Conservation (phyloP, 2,888 invertebrate genomes). For the Aspidapion aeneum region DNA sequence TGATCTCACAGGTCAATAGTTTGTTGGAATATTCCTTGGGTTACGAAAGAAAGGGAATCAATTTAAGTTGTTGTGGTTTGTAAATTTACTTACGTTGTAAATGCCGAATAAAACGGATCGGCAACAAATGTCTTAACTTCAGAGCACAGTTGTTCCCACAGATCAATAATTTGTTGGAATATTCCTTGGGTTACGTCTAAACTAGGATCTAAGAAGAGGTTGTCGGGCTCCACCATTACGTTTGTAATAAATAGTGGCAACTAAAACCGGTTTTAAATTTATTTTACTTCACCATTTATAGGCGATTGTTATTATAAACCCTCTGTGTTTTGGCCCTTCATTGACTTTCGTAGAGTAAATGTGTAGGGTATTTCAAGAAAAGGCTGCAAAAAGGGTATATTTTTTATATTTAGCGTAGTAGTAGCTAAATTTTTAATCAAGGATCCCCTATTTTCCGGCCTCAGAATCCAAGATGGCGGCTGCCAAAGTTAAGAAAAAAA, state of each 20-base stretch:
- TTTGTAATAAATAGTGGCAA: conserved; percentile 61
- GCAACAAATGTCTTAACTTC: conserved; percentile 69
- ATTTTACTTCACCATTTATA: no score
- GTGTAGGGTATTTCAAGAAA: no score
- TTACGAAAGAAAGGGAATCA: conserved; percentile 39
- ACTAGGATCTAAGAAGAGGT: conserved; percentile 57
- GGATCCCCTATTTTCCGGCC: no score
- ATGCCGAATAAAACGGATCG: conserved; percentile 66
- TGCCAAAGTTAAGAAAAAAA: no score
- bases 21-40: conserved; percentile 57
- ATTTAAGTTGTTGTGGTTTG: not conserved
- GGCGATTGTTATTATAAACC: no score
- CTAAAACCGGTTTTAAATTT: no score
- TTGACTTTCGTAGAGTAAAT: no score
- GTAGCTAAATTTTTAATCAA: no score
- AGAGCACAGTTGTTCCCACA: conserved; percentile 66
- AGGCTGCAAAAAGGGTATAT: no score
- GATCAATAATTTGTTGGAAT: conserved; percentile 57
- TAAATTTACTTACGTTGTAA: conserved; percentile 58
- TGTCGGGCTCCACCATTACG: conserved; percentile 46
- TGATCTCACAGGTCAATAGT: conserved; percentile 65
- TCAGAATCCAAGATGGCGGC: no score
- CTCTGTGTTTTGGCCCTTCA: no score
- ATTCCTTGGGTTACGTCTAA: conserved; percentile 56
- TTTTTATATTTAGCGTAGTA: no score